Evolutionary conservation across 2,888 invertebrate species (phyloP), one percentile per base, ranked within the genome.

Genomic region (Taphrorychus bicolor): DNA sequence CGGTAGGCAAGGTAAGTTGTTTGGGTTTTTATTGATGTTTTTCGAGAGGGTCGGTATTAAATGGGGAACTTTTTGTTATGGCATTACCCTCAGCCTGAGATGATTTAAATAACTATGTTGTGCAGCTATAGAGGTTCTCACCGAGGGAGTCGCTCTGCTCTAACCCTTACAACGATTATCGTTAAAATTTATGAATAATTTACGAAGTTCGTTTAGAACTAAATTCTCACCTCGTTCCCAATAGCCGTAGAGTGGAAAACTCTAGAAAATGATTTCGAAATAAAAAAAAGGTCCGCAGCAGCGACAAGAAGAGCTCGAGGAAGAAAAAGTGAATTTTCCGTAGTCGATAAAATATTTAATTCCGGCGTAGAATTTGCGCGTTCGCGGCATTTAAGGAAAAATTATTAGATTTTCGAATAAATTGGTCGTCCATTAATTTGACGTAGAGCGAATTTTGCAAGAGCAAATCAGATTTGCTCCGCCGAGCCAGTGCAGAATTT

Each of bases 361-460:
- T 70, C 70, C 70, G 70, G 54, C 41, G 69, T 54, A 56, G 69
- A 63, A 68, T 61, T 67, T 68, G 63, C 68, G 63, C 63, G 68
- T 67, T 45, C 68, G 69, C 66, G 59, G 66, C 69, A 68, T 70
- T 70, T 70, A 68, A 66, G 70, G 62, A 65, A 70, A 70, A 70
- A 70, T 70, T 67, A 70, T 70, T 70, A 70, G 70, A 70, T 70
- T 70, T 70, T 61, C 68, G 62, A 70, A 70, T 68, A 70, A 70
- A 70, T 70, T 70, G 68, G 61, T 70, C 61, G 61, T 60, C 70
- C 70, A 70, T 70, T 70, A 70, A 70, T 70, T 70, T 67, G 70
- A 70, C 67, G 68, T 70, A 65, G 68, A 68, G 53, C 69, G 69
- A 69, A 69, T 63, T 67, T 67, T 67, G 62, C 56, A 64, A 65